phyloP scores from a whole-genome alignment of 2,888 invertebrate genomes.

The Calliopum simillimum region DNA sequence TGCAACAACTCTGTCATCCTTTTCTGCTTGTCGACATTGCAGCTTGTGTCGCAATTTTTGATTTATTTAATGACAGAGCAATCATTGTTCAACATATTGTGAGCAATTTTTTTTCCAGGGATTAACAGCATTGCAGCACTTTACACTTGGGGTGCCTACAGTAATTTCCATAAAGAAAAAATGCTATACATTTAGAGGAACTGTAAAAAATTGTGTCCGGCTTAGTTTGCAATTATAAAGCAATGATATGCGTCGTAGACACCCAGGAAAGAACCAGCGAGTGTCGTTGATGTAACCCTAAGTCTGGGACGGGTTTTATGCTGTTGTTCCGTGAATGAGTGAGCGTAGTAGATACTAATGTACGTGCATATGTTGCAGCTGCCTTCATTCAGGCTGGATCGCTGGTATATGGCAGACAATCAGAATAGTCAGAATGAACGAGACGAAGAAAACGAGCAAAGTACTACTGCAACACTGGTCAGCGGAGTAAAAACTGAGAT shows the following conservation, averaged over 20 bases:
- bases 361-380: constrained; percentile 15
- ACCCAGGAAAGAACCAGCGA: constrained; percentile 19
- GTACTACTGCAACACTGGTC: constrained; percentile 34
- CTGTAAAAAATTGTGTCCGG: background rate
- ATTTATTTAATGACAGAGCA: constrained; percentile 32
- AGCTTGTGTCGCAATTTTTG: constrained; percentile 25
- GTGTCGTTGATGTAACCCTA: background rate
- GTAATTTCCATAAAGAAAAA: background rate
- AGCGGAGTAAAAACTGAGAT: constrained; percentile 33
- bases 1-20: background rate
- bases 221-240: constrained; percentile 41
- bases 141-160: background rate
- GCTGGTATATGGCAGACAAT: background rate
- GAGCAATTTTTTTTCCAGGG: constrained; percentile 7
- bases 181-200: too few relatives aligned
- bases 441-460: constrained; percentile 24
- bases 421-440: background rate
- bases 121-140: background rate
- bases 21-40: background rate
- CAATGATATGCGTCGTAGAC: constrained; percentile 39
- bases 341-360: background rate
- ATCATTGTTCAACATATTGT: constrained; percentile 27
- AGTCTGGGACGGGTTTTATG: background rate
- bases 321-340: background rate
- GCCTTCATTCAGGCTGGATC: background rate